Evolutionary conservation across 1,140 invertebrate genomes (phyloP).

Genomic region (Diuraphis noxia): DNA sequence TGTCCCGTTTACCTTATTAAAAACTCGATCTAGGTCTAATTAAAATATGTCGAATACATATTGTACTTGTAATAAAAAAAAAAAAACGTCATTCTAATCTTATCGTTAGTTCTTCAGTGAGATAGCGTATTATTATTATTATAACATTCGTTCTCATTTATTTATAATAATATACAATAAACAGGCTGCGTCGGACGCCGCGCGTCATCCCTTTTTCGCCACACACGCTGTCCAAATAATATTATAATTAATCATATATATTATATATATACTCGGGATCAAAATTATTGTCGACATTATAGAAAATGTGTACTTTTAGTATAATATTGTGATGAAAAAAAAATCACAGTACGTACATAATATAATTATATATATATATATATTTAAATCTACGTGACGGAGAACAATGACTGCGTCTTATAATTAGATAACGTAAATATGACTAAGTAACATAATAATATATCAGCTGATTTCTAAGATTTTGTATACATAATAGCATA

Average conservation of each 20-base stretch:
- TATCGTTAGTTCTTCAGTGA: background rate
- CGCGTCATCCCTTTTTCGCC: slow-evolving; percentile 35
- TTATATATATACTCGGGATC: background rate
- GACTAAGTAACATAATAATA: slow-evolving; percentile 3
- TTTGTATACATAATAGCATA: background rate
- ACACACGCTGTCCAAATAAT: background rate
- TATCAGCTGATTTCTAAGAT: slow-evolving; percentile 8
- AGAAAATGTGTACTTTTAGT: background rate
- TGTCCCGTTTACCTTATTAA: background rate
- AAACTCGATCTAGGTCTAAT: background rate
- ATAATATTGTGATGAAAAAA: background rate
- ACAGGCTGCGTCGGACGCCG: background rate
- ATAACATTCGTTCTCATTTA: background rate
- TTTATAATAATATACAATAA: background rate
- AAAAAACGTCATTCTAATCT: background rate
- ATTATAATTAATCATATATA: background rate
- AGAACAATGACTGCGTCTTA: slow-evolving; percentile 16
- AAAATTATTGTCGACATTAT: slow-evolving; percentile 31
- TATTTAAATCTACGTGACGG: background rate
- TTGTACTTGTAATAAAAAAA: background rate
- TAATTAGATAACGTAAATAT: slow-evolving; percentile 15
- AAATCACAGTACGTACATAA: background rate
- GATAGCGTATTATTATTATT: background rate
- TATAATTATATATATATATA: background rate
- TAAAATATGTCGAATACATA: background rate